phyloP scores from a whole-genome alignment of 2,888 invertebrate species.

The Hipparchia semele region DNA sequence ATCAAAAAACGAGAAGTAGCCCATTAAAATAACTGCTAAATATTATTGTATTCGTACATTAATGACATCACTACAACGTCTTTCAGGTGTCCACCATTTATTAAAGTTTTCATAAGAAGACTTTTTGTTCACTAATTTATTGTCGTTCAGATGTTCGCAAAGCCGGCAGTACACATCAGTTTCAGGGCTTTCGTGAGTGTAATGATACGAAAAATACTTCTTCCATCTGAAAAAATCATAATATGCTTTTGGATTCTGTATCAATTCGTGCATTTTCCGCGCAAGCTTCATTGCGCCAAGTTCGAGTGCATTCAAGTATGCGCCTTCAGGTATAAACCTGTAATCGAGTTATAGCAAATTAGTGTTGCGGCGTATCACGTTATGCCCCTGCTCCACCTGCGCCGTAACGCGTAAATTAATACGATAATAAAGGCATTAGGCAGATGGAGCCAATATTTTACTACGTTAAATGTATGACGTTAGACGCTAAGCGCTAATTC shows the following conservation, averaged over 20 bases:
- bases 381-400: neutral
- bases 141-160: slow-evolving; percentile 58
- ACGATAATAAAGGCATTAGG: too few species aligned
- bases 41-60: slow-evolving; percentile 7
- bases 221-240: slow-evolving; percentile 62
- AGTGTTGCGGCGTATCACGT: neutral
- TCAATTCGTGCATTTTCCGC: slow-evolving; percentile 51
- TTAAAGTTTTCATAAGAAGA: slow-evolving; percentile 51
- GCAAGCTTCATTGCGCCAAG: slow-evolving; percentile 55
- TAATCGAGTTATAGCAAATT: neutral
- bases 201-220: slow-evolving; percentile 56
- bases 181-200: slow-evolving; percentile 50
- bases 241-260: slow-evolving; percentile 51
- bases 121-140: slow-evolving; percentile 42
- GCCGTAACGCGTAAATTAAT: too few species aligned
- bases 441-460: too few species aligned
- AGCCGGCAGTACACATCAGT: slow-evolving; percentile 63
- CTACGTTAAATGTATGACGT: too few species aligned
- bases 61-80: slow-evolving; percentile 18
- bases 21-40: too few species aligned
- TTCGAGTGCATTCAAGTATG: slow-evolving; percentile 58
- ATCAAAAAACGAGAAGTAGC: too few species aligned
- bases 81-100: slow-evolving; percentile 54
- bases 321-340: slow-evolving; percentile 63
- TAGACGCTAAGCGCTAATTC: too few species aligned